phyloP scores from a whole-genome alignment of 2,797 vertebrate genomes.

The Lycodopsis pacificus region DNA sequence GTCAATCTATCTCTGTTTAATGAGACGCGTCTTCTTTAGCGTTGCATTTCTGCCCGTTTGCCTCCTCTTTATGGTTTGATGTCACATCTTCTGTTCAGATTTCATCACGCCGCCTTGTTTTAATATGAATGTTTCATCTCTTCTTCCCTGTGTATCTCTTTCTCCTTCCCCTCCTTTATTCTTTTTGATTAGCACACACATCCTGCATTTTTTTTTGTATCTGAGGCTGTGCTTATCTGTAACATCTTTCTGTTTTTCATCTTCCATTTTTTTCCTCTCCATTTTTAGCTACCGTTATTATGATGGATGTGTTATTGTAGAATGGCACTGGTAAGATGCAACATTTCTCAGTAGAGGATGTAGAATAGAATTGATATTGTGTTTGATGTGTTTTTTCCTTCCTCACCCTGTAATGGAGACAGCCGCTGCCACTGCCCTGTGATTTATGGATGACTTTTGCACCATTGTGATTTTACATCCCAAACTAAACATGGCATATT shows the following conservation, averaged over 20 bases:
- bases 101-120: conserved; percentile 72
- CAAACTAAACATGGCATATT: conserved; percentile 24
- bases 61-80: conserved; percentile 60
- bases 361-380: conserved; percentile 73
- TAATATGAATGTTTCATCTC: conserved; percentile 64
- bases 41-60: conserved; percentile 46
- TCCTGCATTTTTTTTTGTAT: conserved; percentile 52
- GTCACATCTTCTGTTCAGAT: conserved; percentile 69
- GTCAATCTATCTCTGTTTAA: conserved; percentile 49
- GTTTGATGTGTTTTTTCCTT: conserved; percentile 59
- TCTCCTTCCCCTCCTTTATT: conserved; percentile 21
- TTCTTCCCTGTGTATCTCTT: conserved; percentile 33
- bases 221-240: conserved; percentile 62
- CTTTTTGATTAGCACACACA: conserved; percentile 58
- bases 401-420: conserved; percentile 50
- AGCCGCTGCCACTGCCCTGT: conserved; percentile 34
- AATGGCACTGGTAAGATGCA: conserved; percentile 83
- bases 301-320: conserved; percentile 83
- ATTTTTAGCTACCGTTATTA: conserved; percentile 84
- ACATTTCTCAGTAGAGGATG: conserved; percentile 58
- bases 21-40: conserved; percentile 46
- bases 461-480: conserved; percentile 29
- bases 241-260: conserved; percentile 71
- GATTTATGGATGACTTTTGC: conserved; percentile 58
- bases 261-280: conserved; percentile 44